A percentile compares a stretch with the other conserved stretches of the same genome.
phyloP scores from a whole-genome alignment of 2,113 vertebrate species.

The Silurus asotus region DNA sequence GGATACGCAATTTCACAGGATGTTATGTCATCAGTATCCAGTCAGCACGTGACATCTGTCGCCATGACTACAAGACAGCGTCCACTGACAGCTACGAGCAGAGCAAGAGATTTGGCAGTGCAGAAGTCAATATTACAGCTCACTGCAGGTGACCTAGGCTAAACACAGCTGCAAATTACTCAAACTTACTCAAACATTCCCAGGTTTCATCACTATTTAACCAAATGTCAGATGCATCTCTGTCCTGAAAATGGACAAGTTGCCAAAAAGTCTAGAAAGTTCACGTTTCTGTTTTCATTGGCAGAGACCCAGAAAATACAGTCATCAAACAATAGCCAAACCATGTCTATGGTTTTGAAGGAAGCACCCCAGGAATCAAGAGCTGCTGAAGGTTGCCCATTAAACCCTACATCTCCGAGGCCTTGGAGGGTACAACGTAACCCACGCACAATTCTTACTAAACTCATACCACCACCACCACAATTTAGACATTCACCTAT shows the following conservation, averaged over 20 bases:
- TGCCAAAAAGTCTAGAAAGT: neutral
- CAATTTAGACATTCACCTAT: constrained; percentile 18
- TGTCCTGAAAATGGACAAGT: neutral
- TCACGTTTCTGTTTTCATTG: neutral
- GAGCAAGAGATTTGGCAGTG: constrained; percentile 24
- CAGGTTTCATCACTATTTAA: neutral
- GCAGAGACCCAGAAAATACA: constrained; percentile 17
- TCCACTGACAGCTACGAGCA: constrained; percentile 24
- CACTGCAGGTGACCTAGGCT: neutral
- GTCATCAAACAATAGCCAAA: neutral
- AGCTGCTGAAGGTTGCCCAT: neutral
- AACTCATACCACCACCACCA: constrained; percentile 25
- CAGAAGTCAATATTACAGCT: constrained; percentile 16
- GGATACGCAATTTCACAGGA: constrained; percentile 18
- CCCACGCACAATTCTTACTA: constrained; percentile 10
- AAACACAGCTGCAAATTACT: neutral
- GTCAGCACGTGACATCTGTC: neutral
- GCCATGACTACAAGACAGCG: constrained; percentile 7
- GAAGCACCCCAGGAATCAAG: neutral
- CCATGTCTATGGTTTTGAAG: neutral
- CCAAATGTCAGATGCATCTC: neutral
- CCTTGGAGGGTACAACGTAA: constrained; percentile 29
- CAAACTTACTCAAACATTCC: no score
- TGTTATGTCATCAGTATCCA: neutral
- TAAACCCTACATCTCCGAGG: neutral